Evolutionary conservation across 2,888 invertebrate genomes (phyloP), one percentile per base, ranked within the genome.

Genomic region (Drosophila subquinaria): DNA sequence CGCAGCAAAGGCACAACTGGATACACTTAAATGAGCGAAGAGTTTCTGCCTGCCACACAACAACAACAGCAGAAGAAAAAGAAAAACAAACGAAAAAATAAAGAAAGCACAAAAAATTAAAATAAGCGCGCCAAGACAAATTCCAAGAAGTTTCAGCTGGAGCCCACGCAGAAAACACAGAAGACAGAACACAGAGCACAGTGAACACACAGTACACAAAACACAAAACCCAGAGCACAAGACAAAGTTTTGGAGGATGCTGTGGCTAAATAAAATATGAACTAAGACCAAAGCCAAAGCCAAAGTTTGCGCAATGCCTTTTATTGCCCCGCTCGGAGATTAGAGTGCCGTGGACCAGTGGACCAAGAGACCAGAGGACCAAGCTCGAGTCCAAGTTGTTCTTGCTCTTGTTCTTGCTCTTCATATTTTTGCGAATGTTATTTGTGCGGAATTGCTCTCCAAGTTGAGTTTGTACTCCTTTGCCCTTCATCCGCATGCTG

Each of bases 261-360:
- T 73, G 72, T 50, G 82, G 70, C 82, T 85, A 78, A 88, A 85
- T 85, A 85, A 85, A 85, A 85, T 88, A 85, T 85, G 82, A 85
- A 82, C 82, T 81, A 67, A 61, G 76, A 63, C 80, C 80, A 76
- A 78, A 80, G 88, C 88, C 82, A 84, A 88, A 82, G 88, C 88
- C 82, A 85, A 85, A 82, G 74, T 88, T 88, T 85, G 73, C 71
- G 76, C 80, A 81, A 74, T 76, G 80, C 82, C 82, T 70, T 85
- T 85, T 82, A 88, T 79, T 85, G 86, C 78, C 70, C 78, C 82
- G 78, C 79, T 75, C 65, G 74, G 79, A 74, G 85, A 78, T 82
- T 74, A 80, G 69, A 71, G 66, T 62, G 68, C 70, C 61, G 60
- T 53, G 17, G 20, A 35, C 45, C 43, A 43, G 20, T 45, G 62